These are phyloP conservation scores for Apocheima hispidaria DNA, from an alignment of 2,888 invertebrate species.

Conservation along the genomic window DNA sequence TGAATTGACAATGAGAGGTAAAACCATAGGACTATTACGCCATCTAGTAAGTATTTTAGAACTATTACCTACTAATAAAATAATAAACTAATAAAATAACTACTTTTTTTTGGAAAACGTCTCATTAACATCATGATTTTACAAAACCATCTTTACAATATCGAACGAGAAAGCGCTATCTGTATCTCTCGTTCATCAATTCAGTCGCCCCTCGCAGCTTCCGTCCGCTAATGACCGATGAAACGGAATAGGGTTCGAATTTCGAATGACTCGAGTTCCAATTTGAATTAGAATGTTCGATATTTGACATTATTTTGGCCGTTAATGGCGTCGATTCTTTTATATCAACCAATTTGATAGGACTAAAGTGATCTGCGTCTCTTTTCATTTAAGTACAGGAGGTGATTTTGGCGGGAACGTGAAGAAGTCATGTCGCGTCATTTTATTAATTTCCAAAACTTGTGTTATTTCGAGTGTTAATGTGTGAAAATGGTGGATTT, in stretches of 20 bases:
- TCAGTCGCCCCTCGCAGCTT: conserved; percentile 24
- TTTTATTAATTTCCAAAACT: too few relatives aligned
- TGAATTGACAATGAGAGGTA: too few relatives aligned
- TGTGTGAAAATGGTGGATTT: too few relatives aligned
- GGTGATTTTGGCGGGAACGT: too few relatives aligned
- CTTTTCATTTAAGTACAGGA: too few relatives aligned
- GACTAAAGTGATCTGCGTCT: too few relatives aligned
- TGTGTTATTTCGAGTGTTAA: too few relatives aligned
- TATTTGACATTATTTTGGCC: conserved; percentile 11
- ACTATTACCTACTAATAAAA: background rate
- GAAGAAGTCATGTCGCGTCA: too few relatives aligned
- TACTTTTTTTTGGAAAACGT: too few relatives aligned
- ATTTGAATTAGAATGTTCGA: conserved; percentile 21
- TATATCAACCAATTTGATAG: background rate
- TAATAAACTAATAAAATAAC: too few relatives aligned
- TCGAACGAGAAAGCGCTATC: conserved; percentile 4
- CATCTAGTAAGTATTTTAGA: too few relatives aligned
- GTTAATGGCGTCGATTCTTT: conserved; percentile 1
- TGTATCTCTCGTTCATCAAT: conserved; percentile 5
- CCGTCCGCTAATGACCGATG: conserved; percentile 25
- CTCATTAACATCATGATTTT: conserved; percentile 7
- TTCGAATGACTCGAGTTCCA: conserved; percentile 24
- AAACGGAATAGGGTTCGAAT: conserved; percentile 22
- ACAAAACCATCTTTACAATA: conserved; percentile 1
- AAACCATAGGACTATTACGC: background rate